Evolutionary conservation across 2,888 invertebrate species (phyloP), one percentile per base, ranked within the genome.

Genomic region (Acanthosepion esculentum): DNA sequence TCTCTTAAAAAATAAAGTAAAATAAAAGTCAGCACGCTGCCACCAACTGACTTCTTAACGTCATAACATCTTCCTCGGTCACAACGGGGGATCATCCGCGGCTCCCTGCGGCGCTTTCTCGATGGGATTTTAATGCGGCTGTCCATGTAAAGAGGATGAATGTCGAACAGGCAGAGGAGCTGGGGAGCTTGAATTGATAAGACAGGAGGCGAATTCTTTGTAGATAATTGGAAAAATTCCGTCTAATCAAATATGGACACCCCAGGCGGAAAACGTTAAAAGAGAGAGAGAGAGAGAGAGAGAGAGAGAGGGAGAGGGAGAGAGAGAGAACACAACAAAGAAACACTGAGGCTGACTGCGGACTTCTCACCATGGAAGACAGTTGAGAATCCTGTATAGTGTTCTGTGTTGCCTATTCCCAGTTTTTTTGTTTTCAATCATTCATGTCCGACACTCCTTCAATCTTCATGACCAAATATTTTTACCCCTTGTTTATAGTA

Each of bases 31-130:
- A 78, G n/a, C n/a, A 78, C 10, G n/a, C 78, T 33, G n/a, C n/a
- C n/a, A 29, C 78, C 12, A 12, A 78, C 78, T 78, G 78, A 78
- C n/a, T 78, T 78, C n/a, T n/a, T 78, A n/a, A 33, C 78, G 78
- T 78, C 78, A 78, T 78, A 78, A 78, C n/a, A 78, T 78, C n/a
- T 78, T 33, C n/a, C n/a, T 33, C 15, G 78, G 78, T 78, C 78
- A 78, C 78, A 78, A 78, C 78, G n/a, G 78, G 78, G 18, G n/a
- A 78, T 78, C 78, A 78, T n/a, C 78, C n/a, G 78, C 78, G 78
- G n/a, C 78, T 78, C 78, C 78, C 78, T 33, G n/a, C 78, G 15
- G 78, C 78, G n/a, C 78, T n/a, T 78, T 78, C 78, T n/a, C 78
- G 78, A 78, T 78, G 78, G 78, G 78, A 78, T 78, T n/a, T 78